A percentile compares a stretch with the other conserved stretches of the same genome.
Conservation (phyloP, 2,888 invertebrate genomes). For the Tortrix viridana region DNA sequence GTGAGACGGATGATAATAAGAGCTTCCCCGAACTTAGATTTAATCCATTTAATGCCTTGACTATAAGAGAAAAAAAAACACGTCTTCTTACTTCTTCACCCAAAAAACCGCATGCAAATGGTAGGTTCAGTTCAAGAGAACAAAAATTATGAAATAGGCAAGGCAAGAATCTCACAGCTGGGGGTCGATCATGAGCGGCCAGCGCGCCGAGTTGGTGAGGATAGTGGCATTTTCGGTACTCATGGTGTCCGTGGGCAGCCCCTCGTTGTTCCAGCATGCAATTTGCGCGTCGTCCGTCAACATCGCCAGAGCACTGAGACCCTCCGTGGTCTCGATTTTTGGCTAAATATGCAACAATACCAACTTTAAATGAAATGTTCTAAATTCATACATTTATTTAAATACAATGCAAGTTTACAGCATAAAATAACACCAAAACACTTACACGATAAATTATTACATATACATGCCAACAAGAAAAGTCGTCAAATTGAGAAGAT, state of each 20-base stretch:
- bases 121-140: background rate
- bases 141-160: background rate
- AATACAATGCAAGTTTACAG: too few species aligned
- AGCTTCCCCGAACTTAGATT: slow-evolving; percentile 89
- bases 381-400: too few species aligned
- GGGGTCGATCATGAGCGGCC: slow-evolving; percentile 98
- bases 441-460: too few species aligned
- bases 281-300: slow-evolving; percentile 96
- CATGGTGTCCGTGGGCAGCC: slow-evolving; percentile 95
- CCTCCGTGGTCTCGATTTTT: slow-evolving; percentile 91
- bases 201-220: slow-evolving; percentile 93
- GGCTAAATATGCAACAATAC: slow-evolving; percentile 66
- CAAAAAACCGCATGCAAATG: too few species aligned
- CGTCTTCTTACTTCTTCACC: too few species aligned
- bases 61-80: slow-evolving; percentile 52
- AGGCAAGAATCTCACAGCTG: slow-evolving; percentile 83
- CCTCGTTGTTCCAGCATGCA: slow-evolving; percentile 97
- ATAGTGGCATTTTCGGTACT: slow-evolving; percentile 98
- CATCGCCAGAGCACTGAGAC: slow-evolving; percentile 92
- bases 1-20: slow-evolving; percentile 91
- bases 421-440: too few species aligned
- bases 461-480: too few species aligned
- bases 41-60: slow-evolving; percentile 98
- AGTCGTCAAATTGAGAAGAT: too few species aligned
- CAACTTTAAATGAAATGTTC: background rate